Conservation (phyloP, 2,113 vertebrate species). For the Microcebus murinus region DNA sequence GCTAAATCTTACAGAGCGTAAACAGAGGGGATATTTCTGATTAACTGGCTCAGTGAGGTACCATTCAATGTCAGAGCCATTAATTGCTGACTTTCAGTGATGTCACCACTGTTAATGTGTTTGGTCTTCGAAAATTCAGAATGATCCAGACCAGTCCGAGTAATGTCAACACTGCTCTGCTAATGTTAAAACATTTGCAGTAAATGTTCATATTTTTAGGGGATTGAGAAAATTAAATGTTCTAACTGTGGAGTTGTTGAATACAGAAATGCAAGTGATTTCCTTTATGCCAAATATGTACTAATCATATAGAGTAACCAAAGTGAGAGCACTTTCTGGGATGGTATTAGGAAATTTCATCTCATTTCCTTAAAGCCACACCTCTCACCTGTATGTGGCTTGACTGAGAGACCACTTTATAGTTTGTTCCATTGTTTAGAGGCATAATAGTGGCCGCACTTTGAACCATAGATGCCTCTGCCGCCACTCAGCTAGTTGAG, state of each 20-base stretch:
- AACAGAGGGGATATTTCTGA: slow-evolving; percentile 68
- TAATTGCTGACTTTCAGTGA: slow-evolving; percentile 62
- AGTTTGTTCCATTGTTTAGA: background rate
- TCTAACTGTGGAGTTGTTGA: slow-evolving; percentile 38
- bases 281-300: background rate
- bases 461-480: background rate
- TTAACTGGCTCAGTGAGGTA: slow-evolving; percentile 31
- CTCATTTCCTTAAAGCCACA: background rate
- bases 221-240: background rate
- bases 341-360: background rate
- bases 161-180: slow-evolving; percentile 64
- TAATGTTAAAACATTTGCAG: slow-evolving; percentile 37
- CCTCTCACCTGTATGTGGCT: background rate
- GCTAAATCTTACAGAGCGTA: slow-evolving; percentile 52
- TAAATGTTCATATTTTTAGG: slow-evolving; percentile 55
- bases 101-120: slow-evolving; percentile 62
- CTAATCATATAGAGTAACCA: background rate
- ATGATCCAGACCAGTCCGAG: slow-evolving; percentile 19
- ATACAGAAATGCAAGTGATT: slow-evolving; percentile 15
- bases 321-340: background rate
- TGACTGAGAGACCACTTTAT: background rate
- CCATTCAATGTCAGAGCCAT: slow-evolving; percentile 52
- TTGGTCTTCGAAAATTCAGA: slow-evolving; percentile 69
- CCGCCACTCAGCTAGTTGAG: background rate
- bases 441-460: background rate